Conservation (phyloP, 1,140 invertebrate genomes). For the Oryctes rhinoceros region DNA sequence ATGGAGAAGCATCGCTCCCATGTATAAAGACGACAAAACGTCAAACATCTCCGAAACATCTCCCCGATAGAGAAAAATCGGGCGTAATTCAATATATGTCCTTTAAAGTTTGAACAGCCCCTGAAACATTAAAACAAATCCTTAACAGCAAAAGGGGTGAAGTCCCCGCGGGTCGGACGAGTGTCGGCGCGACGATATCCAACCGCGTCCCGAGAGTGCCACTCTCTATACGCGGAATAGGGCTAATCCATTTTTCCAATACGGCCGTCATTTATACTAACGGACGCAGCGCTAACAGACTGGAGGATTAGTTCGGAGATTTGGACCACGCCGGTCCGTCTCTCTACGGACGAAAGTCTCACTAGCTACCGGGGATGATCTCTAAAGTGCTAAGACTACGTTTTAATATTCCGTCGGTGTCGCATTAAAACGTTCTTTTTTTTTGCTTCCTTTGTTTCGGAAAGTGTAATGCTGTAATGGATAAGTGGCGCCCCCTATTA, state of each 20-base stretch:
- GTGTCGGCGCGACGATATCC: slow-evolving; percentile 12
- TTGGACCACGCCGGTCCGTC: not conserved
- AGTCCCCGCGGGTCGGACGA: not conserved
- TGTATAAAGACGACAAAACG: not conserved
- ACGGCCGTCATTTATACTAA: slow-evolving; percentile 28
- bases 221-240: slow-evolving; percentile 2
- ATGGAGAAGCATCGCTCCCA: not conserved
- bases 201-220: not conserved
- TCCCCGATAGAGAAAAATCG: slow-evolving; percentile 12
- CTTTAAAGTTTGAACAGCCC: slow-evolving; percentile 33
- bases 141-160: slow-evolving; percentile 19
- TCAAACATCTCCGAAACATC: not conserved
- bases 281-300: slow-evolving; percentile 20
- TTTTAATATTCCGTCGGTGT: slow-evolving; percentile 5
- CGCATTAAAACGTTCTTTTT: not conserved
- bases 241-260: slow-evolving; percentile 33
- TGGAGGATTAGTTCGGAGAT: slow-evolving; percentile 11
- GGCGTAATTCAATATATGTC: slow-evolving; percentile 29
- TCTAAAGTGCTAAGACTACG: not conserved
- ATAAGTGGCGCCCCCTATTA: not conserved
- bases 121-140: slow-evolving; percentile 35
- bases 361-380: not conserved
- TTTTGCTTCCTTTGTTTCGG: not conserved
- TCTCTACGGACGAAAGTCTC: not conserved
- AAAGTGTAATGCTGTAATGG: not conserved